Percentiles rank a stretch among this genome's conserved stretches.
Evolutionary conservation across 2,797 vertebrate genomes (phyloP).

Genomic region (Dicrostonyx torquatus): DNA sequence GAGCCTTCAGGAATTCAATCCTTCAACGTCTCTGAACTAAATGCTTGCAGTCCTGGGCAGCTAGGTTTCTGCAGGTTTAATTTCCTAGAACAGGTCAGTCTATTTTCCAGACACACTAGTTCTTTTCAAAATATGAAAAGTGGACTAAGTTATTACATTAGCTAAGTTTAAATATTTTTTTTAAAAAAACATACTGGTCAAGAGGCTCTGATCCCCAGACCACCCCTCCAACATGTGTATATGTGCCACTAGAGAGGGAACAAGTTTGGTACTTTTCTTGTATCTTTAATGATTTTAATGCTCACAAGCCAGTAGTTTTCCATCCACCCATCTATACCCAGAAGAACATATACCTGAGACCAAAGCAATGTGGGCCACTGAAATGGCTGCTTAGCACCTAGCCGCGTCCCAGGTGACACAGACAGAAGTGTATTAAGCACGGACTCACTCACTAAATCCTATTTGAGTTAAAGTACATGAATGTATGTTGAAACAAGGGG

Average conservation of each 20-base stretch:
- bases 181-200: slow-evolving; percentile 6
- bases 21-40: background rate
- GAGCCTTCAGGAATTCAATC: background rate
- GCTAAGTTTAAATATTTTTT: background rate
- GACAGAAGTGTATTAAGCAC: background rate
- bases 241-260: background rate
- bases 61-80: background rate
- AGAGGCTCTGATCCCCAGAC: background rate
- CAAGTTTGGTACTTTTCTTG: background rate
- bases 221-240: background rate
- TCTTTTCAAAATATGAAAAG: background rate
- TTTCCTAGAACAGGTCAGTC: slow-evolving; percentile 16
- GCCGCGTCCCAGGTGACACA: background rate
- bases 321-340: background rate
- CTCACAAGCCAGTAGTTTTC: background rate
- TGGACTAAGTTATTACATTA: background rate
- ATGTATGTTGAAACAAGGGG: slow-evolving; percentile 66
- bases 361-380: background rate
- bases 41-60: background rate
- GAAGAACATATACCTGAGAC: background rate
- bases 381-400: background rate
- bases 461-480: slow-evolving; percentile 52
- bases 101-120: background rate
- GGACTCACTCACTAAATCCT: background rate
- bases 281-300: background rate